Base-by-base conservation (phyloP, 2,888 invertebrate species). In the Drosophila engyochracea region DNA sequence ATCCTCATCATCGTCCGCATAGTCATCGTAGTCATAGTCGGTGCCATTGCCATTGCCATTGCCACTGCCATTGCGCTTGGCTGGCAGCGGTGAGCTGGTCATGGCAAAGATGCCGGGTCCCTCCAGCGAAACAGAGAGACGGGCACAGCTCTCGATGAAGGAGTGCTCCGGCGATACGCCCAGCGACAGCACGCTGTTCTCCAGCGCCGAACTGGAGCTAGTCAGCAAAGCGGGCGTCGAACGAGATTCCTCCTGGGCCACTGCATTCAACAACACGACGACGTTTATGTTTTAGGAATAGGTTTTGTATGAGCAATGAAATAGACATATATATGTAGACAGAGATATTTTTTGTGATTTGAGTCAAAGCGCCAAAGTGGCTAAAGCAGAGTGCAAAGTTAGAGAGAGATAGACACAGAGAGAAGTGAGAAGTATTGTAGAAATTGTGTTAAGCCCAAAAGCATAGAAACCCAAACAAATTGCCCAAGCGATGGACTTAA, bases 151-250 rank as follows among this genome's bases (percentile, higher is more conserved):
- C 94, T 97, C 97, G 44, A 97, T 95, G 79, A 97, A 95, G 74
- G 96, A 97, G 92, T 97, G 97, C 93, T 97, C 97, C 25, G 97
- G 97, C 81, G 97, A 97, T 93, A 97, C 96, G 83, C 97, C 97
- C 77, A 97, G 94, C 4, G 96, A 96, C 68, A 95, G 94, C 58
- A 94, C 94, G 83, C 94, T 95, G 84, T 93, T 93, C 74, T 95
- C 95, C 83, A 94, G 93, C 63, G 94, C 94, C 58, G 95, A 95
- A 83, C 94, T 95, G 76, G 95, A 96, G 71, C 95, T 95, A 91
- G 97, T 97, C 90, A 96, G 95, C 90, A 97, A 94, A 60, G 97
- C 97, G 57, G 97, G 97, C 90, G 97, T 97, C 69, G 97, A 97
- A 93, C 97, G 97, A 86, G 97, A 97, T 94, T 98, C 97, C 92